Evolutionary conservation across 2,888 invertebrate genomes (phyloP).

Genomic region (Pomacea canaliculata): DNA sequence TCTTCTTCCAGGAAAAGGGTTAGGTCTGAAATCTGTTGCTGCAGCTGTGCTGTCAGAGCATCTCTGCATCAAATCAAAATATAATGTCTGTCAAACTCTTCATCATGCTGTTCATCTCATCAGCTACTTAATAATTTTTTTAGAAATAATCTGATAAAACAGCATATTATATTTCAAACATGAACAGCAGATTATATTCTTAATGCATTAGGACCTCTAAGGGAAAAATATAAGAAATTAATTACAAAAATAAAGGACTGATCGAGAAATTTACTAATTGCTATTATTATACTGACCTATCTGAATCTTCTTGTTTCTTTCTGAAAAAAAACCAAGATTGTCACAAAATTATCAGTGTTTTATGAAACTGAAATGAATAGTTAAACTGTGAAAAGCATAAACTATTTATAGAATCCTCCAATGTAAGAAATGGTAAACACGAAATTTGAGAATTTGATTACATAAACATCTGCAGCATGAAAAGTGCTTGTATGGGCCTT

Average conservation of each 20-base stretch:
- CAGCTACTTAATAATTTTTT: not conserved
- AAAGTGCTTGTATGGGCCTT: too few relatives aligned
- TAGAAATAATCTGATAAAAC: not conserved
- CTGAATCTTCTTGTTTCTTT: conserved; percentile 34
- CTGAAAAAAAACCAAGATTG: conserved; percentile 28
- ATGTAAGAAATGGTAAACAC: not conserved
- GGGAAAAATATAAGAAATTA: too few relatives aligned
- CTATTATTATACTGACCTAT: conserved; percentile 32
- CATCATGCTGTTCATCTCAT: not conserved
- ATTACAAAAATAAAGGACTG: too few relatives aligned
- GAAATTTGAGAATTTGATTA: not conserved
- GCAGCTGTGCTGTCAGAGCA: conserved; percentile 50
- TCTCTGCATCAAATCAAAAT: conserved; percentile 41
- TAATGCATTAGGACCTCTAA: too few relatives aligned
- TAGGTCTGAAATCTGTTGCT: conserved; percentile 67
- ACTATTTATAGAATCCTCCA: not conserved
- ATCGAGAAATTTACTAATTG: not conserved
- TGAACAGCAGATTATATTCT: too few relatives aligned
- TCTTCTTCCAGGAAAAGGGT: conserved; percentile 65
- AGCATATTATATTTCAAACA: too few relatives aligned
- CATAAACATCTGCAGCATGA: too few relatives aligned
- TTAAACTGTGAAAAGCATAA: not conserved
- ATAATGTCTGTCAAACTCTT: not conserved
- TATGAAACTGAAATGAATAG: too few relatives aligned
- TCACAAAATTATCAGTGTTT: not conserved